A percentile compares a stretch with the other conserved stretches of the same genome.
These are phyloP conservation scores for Craseonycteris thonglongyai DNA, from an alignment of 2,113 vertebrate genomes.

Conservation along the genomic window DNA sequence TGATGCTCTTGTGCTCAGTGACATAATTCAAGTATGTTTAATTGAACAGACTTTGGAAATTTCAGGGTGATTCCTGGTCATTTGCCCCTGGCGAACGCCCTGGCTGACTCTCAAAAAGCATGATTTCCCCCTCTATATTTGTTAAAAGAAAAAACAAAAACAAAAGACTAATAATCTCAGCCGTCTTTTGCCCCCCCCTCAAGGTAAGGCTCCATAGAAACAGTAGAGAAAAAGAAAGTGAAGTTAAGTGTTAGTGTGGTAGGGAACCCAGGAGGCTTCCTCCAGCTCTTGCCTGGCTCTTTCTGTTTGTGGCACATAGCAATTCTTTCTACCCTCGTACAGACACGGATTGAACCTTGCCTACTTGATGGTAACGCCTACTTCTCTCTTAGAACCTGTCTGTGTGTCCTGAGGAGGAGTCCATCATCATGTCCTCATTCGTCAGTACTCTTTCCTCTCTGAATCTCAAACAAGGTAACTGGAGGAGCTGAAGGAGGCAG, in stretches of 20 bases:
- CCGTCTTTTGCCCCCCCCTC: background rate
- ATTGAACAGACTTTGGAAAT: background rate
- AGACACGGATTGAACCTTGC: background rate
- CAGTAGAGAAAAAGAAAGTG: conserved; percentile 1
- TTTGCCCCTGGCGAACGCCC: background rate
- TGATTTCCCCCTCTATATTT: background rate
- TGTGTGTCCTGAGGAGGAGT: conserved; percentile 96
- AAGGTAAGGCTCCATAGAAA: background rate
- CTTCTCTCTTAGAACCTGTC: conserved; percentile 84
- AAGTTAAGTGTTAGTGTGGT: background rate
- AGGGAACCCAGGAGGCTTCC: background rate
- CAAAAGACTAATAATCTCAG: background rate
- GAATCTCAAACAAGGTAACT: conserved; percentile 87
- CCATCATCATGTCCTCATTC: conserved; percentile 90
- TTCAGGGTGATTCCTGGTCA: background rate
- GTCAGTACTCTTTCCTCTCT: conserved; percentile 89
- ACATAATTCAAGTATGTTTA: conserved; percentile 87
- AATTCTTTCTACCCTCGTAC: background rate
- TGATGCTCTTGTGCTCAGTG: conserved; percentile 90
- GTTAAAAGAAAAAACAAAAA: background rate
- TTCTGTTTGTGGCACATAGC: background rate
- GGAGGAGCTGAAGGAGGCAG: background rate
- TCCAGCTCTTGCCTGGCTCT: background rate
- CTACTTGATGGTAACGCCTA: background rate
- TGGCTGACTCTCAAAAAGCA: background rate